These are phyloP conservation scores for Nasonia oneida DNA, from an alignment of 2,888 invertebrate species.

Conservation along the genomic window DNA sequence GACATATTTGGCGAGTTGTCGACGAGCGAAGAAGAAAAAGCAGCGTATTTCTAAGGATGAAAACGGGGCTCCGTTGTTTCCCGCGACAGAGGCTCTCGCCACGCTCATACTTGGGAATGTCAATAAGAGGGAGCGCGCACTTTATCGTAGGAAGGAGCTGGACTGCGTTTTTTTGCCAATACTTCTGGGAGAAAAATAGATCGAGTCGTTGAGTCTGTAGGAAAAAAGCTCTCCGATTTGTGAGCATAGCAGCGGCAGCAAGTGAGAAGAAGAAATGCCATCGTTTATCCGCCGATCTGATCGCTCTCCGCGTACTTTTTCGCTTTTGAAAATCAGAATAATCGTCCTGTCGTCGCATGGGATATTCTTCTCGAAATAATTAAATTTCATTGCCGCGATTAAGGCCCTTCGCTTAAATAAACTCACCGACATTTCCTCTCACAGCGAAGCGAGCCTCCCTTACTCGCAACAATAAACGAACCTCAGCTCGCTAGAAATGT, in stretches of 20 bases:
- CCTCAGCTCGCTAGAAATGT: neutral
- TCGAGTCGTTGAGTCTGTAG: neutral
- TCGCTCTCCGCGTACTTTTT: neutral
- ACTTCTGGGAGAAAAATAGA: constrained; percentile 30
- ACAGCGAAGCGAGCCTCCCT: neutral
- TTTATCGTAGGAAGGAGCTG: constrained; percentile 27
- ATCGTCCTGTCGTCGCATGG: neutral
- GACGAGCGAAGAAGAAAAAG: constrained; percentile 44
- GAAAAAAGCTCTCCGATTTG: constrained; percentile 39
- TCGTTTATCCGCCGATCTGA: constrained; percentile 18
- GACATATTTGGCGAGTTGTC: constrained; percentile 59
- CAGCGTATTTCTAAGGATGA: constrained; percentile 42
- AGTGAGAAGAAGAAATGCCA: constrained; percentile 28
- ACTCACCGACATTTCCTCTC: neutral
- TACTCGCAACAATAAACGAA: constrained; percentile 47
- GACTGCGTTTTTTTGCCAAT: neutral
- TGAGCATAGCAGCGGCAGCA: neutral
- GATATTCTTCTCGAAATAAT: constrained; percentile 11
- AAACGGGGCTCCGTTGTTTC: constrained; percentile 59
- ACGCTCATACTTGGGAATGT: constrained; percentile 29
- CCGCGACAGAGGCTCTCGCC: constrained; percentile 18
- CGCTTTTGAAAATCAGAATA: neutral
- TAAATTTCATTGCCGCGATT: constrained; percentile 35
- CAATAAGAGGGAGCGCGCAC: constrained; percentile 38
- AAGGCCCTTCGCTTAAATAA: neutral